Base-by-base conservation (phyloP, 2,888 invertebrate genomes). In the Ceratothoa steindachneri region DNA sequence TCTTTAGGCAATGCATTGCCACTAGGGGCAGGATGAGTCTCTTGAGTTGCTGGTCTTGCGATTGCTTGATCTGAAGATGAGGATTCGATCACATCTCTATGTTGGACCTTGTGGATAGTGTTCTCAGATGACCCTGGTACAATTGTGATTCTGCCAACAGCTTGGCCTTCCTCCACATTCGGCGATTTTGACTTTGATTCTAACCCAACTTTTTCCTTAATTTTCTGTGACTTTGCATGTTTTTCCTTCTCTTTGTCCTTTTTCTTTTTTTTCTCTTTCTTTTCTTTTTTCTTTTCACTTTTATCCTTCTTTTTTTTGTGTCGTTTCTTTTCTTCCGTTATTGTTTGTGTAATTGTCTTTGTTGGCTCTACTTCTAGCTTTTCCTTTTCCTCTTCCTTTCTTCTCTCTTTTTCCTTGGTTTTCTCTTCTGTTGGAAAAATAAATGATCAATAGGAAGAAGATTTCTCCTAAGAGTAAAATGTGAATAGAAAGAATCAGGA, bases 251-350 rank as follows among this genome's bases (percentile, higher is more conserved):
- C 31, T 71, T 72, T 28, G 66, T 70, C 30, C 27, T 27, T 31
- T 55, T 71, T 66, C 53, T 65, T 27, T 67, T 73, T 74, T 51
- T 64, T 74, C 65, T 74, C 65, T 41, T 64, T 74, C 31, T 72
- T 74, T 28, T 68, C 64, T 12, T 53, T 53, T n/a, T 67, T 53
- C 41, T 55, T 70, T 51, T 72, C 68, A 29, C 55, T 71, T 67
- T 74, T 74, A n/a, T 31, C 67, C 60, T 71, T 74, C 28, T 72
- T 72, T 30, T 74, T 67, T 52, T 71, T 51, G 2, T 53, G 30
- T 28, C 72, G 71, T 55, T 71, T 74, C 67, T 72, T 72, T 15
- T 71, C 66, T 65, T 73, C 64, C 9, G 24, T 28, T 55, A 67
- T 28, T 69, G n/a, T 41, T 22, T n/a, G 31, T 4, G 19, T n/a